Evolutionary conservation across 2,797 vertebrate species (phyloP), one percentile per base, ranked within the genome.

Genomic region (Pseudomugil gertrudae): DNA sequence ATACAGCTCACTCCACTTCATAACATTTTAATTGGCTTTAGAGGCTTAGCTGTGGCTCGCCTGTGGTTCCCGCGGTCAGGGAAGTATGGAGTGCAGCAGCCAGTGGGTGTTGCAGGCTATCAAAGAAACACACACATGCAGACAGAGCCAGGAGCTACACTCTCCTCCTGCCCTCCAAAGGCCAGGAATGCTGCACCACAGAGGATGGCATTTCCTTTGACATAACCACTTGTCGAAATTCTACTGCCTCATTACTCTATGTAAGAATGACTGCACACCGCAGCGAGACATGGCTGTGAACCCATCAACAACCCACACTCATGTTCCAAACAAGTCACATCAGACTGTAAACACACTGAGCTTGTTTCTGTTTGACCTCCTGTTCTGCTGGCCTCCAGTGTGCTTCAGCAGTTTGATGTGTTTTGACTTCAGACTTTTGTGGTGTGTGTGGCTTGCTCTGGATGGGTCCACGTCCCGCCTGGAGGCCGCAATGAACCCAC

Each of bases 21-120:
- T 88, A 90, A 89, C 85, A 89, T 87, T 91, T 90, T 92, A 92
- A 92, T 91, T 92, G 89, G 88, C 89, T 91, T 92, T 87, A 68
- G 88, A 87, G 86, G 84, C 87, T 90, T 87, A 85, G 87, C 86
- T 91, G 89, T 84, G 89, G 91, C 84, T 84, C 62, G 86, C 86
- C 87, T 90, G 90, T 87, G 91, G 91, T 92, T 88, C 80, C 63
- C 38, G 88, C 63, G 88, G 90, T 90, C 81, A 84, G 84, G 81
- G 71, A 79, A 91, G 67, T 84, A 81, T 74, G 84, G 83, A 84
- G 81, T 15, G 9, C 76, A 82, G 81, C 81, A 89, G 84, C 85
- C 85, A 84, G 84, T 84, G 84, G 66, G 87, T 89, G 84, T 88
- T 89, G 90, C 48, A 85, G 74, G 68, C 79, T 84, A 70, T 79